A percentile compares a stretch with the other conserved stretches of the same genome.
Conservation (phyloP, 37 sponge, comb jelly and placozoan species). For the Petrosia ficiformis region DNA sequence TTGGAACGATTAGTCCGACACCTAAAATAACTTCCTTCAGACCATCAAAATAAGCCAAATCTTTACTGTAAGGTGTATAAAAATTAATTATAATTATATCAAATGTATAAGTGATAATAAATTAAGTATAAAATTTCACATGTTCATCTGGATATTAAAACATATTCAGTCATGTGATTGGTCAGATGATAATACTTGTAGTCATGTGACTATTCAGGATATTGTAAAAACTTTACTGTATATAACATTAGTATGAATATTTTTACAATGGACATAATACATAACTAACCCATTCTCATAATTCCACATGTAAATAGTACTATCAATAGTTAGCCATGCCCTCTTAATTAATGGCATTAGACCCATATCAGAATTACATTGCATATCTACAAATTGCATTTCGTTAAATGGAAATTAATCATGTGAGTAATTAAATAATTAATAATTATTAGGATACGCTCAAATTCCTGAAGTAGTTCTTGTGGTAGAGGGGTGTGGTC, state of each 20-base stretch:
- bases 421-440: not conserved
- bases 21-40: slow-evolving; percentile 90
- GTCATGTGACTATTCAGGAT: not conserved
- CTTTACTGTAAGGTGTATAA: slow-evolving; percentile 59
- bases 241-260: not conserved
- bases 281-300: slow-evolving; percentile 78
- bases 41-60: slow-evolving; percentile 98
- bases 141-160: not conserved
- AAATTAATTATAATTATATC: too few species aligned
- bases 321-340: slow-evolving; percentile 96
- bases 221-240: not conserved
- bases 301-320: slow-evolving; percentile 93
- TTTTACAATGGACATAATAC: not conserved
- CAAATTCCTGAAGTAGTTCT: slow-evolving; percentile 93
- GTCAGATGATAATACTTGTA: not conserved
- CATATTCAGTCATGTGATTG: too few species aligned
- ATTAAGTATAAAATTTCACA: not conserved
- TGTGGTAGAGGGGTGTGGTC: slow-evolving; percentile 81
- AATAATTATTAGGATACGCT: slow-evolving; percentile 72
- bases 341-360: slow-evolving; percentile 86
- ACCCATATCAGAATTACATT: slow-evolving; percentile 95
- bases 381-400: slow-evolving; percentile 62
- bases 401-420: not conserved
- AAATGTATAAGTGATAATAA: not conserved
- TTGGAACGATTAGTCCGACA: slow-evolving; percentile 86